Percentiles rank a stretch among this genome's conserved stretches.
These are phyloP conservation scores for Stylophora pistillata DNA, from an alignment of 64 coral and sea anemone genomes.

Conservation along the genomic window DNA sequence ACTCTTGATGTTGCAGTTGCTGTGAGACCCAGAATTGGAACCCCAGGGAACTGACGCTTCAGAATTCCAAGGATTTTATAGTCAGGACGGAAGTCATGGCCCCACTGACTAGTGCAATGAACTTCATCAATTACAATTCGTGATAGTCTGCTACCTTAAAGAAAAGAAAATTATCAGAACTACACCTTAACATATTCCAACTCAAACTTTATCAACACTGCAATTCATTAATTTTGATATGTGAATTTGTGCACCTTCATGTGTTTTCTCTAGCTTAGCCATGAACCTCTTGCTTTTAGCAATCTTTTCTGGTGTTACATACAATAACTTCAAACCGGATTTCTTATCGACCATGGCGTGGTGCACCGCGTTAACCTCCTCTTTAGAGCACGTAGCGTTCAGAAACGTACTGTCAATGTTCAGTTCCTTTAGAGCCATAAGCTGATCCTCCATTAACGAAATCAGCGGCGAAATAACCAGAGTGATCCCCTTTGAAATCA, in stretches of 20 bases:
- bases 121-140: constrained; percentile 98
- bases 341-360: constrained; percentile 71
- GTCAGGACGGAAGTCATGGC: constrained; percentile 97
- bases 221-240: too few species aligned
- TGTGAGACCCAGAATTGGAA: constrained; percentile 93
- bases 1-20: constrained; percentile 93
- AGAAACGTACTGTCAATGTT: constrained; percentile 62
- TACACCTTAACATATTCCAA: neutral
- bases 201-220: too few species aligned
- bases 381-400: constrained; percentile 76
- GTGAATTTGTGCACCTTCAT: constrained; percentile 57
- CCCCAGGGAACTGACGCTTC: constrained; percentile 90
- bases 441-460: constrained; percentile 91
- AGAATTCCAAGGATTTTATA: constrained; percentile 98
- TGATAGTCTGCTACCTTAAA: constrained; percentile 68
- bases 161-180: neutral
- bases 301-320: constrained; percentile 98
- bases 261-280: constrained; percentile 89
- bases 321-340: constrained; percentile 81
- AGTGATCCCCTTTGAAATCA: constrained; percentile 86
- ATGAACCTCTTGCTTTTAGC: constrained; percentile 94
- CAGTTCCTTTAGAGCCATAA: constrained; percentile 79
- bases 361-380: constrained; percentile 85
- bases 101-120: constrained; percentile 98
- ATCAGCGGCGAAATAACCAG: constrained; percentile 91